Base-by-base conservation (phyloP, 1,140 invertebrate species). In the Cepaea nemoralis region DNA sequence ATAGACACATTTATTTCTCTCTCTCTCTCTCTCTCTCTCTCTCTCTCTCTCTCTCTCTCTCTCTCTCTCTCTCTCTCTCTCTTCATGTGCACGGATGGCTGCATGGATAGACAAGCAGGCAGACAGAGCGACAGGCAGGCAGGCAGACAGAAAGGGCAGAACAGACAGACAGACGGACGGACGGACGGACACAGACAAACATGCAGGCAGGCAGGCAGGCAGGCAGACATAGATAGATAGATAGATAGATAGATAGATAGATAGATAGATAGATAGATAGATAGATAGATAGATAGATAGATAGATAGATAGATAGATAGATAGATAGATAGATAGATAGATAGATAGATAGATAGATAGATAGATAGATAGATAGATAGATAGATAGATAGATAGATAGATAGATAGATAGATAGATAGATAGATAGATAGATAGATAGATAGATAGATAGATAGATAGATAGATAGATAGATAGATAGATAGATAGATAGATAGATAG, bases 171-270 rank as follows among this genome's bases (percentile, higher is more conserved):
- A 45, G 42, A 45, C 42, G 16, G 42, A 45, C 42, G 16, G 42
- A 45, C 42, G 16, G 42, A 45, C 42, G 16, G 59, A 66, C 31
- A 66, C 10, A 66, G 10, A 66, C n/a, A n/a, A n/a, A n/a, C n/a
- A n/a, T n/a, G n/a, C n/a, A n/a, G n/a, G n/a, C n/a, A n/a, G n/a
- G n/a, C n/a, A n/a, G n/a, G n/a, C n/a, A n/a, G n/a, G n/a, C n/a
- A n/a, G n/a, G n/a, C 10, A 66, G 10, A 66, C 10, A 66, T 66
- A 66, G 59, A 66, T 66, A 66, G 59, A 66, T 66, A 66, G 59
- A 66, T 66, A 66, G 59, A 66, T 66, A 66, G 59, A 66, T 66
- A 66, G 59, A 66, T 66, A 66, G 59, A 66, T 66, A 66, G 59
- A 66, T 66, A 66, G 59, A 66, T 66, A 66, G 59, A 66, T 66